A percentile compares a stretch with the other conserved stretches of the same genome.
These are phyloP conservation scores for Tyto alba DNA, from an alignment of 2,113 vertebrate species.

Conservation along the genomic window DNA sequence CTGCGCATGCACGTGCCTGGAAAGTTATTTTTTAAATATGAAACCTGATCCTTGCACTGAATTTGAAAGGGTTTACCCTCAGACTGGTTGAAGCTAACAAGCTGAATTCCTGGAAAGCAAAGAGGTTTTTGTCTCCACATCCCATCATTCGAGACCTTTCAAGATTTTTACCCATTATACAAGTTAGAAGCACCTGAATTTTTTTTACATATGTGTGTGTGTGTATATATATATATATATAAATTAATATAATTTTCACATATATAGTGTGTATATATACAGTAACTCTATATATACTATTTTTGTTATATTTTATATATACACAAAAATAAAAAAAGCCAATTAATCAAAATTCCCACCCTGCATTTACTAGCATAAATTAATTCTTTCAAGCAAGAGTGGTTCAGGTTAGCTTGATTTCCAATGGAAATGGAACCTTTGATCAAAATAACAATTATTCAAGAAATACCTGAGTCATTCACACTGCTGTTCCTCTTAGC, in stretches of 20 bases:
- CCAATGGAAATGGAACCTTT: not conserved
- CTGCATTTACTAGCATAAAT: not conserved
- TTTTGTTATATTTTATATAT: not conserved
- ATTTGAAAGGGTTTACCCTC: not conserved
- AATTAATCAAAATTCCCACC: not conserved
- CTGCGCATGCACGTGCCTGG: fast-evolving
- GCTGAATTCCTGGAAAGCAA: slow-evolving; percentile 8
- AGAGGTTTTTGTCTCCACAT: not conserved
- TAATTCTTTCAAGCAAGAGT: not conserved
- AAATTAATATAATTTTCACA: not conserved
- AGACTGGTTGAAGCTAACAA: not conserved
- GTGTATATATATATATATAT: not conserved
- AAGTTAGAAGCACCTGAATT: not conserved
- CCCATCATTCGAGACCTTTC: not conserved
- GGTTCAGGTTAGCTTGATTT: not conserved
- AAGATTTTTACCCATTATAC: not conserved
- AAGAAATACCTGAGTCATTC: slow-evolving; percentile 87
- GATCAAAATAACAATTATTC: not conserved
- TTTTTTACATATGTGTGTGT: no score
- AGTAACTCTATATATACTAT: not conserved
- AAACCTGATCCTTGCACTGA: not conserved
- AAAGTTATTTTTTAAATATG: not conserved
- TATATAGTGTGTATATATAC: no score
- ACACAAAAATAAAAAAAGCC: not conserved
- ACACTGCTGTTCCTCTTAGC: slow-evolving; percentile 79